These are phyloP conservation scores for Vulpes vulpes DNA, from an alignment of 2,113 vertebrate species.

Conservation along the genomic window DNA sequence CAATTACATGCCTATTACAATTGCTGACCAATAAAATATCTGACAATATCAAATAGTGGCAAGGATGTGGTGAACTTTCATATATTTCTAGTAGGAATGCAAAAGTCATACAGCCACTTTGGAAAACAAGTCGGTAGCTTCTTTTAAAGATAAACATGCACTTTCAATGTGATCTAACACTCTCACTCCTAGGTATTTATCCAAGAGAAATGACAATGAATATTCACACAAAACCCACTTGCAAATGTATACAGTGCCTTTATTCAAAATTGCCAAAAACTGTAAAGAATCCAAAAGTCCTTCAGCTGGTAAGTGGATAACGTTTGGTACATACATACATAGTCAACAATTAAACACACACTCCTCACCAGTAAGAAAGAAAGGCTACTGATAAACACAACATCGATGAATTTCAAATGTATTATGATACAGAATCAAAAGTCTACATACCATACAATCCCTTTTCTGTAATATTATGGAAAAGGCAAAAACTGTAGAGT, in stretches of 20 bases:
- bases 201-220: not conserved
- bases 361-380: not conserved
- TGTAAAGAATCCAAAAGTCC: not conserved
- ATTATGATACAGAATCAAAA: not conserved
- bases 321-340: not conserved
- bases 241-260: not conserved
- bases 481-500: not conserved
- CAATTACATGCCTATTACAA: not conserved
- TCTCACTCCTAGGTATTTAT: not conserved
- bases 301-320: not conserved
- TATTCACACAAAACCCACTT: not conserved
- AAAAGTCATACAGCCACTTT: not conserved
- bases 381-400: not conserved
- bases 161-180: not conserved
- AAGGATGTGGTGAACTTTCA: not conserved
- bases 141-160: not conserved
- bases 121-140: slow-evolving; percentile 8
- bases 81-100: not conserved
- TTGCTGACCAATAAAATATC: not conserved
- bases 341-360: not conserved
- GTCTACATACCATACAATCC: not conserved
- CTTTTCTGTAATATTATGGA: not conserved
- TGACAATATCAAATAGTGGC: not conserved
- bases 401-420: not conserved
- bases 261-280: not conserved